phyloP scores from a whole-genome alignment of 2,113 vertebrate genomes.

The Amazona vittata region DNA sequence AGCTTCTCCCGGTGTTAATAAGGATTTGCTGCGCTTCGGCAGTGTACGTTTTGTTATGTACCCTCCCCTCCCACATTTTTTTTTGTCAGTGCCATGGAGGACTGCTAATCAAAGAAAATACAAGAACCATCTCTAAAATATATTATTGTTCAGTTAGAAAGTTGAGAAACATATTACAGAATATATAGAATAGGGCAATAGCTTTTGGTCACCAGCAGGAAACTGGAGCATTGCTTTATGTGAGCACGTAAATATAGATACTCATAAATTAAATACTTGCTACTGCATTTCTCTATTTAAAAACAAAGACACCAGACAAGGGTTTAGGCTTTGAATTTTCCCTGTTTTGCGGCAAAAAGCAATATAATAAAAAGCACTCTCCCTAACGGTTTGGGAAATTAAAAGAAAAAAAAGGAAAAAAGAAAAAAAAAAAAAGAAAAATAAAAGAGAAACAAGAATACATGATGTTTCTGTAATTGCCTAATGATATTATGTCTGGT shows the following conservation, averaged over 20 bases:
- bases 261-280: not conserved
- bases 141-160: not conserved
- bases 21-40: not conserved
- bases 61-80: fast-evolving
- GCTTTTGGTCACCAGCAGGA: not conserved
- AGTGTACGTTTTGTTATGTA: not conserved
- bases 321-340: not conserved
- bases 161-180: not conserved
- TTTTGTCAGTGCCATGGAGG: not conserved
- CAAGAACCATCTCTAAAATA: not conserved
- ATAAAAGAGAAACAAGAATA: not conserved
- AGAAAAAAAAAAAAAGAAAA: not conserved
- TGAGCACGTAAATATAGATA: not conserved
- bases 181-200: not conserved
- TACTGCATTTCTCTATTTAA: not conserved
- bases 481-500: not conserved
- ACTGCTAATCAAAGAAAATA: not conserved
- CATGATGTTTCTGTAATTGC: not conserved
- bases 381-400: not conserved
- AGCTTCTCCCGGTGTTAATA: not conserved
- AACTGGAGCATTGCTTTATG: not conserved
- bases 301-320: not conserved
- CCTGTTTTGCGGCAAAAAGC: not conserved
- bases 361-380: not conserved
- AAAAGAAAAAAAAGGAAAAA: not conserved